Percentiles rank a stretch among this genome's conserved stretches.
Conservation (phyloP, 2,113 vertebrate species). For the Halcyon senegalensis region DNA sequence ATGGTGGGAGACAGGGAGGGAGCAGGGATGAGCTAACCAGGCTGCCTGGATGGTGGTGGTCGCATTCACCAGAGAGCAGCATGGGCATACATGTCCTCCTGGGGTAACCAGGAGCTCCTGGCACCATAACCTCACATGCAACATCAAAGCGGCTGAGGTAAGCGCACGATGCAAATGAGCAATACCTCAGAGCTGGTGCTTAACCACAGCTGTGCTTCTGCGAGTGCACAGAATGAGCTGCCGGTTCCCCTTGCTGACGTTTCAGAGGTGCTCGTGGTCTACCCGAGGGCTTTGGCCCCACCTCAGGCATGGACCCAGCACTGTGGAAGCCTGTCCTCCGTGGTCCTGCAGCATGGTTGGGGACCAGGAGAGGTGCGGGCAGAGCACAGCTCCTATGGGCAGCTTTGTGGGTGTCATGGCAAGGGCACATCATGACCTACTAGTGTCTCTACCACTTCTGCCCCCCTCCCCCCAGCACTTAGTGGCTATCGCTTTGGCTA, state of each 20-base stretch:
- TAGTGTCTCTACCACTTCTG: neutral
- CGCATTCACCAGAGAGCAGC: fast-evolving
- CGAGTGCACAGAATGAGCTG: neutral
- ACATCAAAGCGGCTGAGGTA: neutral
- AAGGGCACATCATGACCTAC: neutral
- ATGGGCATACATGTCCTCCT: neutral
- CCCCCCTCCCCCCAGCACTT: fast-evolving
- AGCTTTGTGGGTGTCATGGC: fast-evolving
- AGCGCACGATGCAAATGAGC: neutral
- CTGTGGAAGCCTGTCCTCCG: neutral
- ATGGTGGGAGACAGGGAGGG: neutral
- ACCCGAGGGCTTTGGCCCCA: neutral
- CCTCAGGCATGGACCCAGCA: neutral
- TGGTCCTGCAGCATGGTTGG: neutral
- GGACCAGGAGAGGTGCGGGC: neutral
- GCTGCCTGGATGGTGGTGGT: neutral
- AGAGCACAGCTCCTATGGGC: fast-evolving
- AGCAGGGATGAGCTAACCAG: neutral
- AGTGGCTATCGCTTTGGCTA: neutral
- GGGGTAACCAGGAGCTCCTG: neutral
- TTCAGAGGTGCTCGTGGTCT: fast-evolving
- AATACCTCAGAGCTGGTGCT: constrained; percentile 12
- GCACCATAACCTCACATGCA: neutral
- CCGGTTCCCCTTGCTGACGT: neutral
- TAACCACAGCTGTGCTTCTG: neutral